Conservation (phyloP, 2,888 invertebrate species). For the Phanerotoma sp. region DNA sequence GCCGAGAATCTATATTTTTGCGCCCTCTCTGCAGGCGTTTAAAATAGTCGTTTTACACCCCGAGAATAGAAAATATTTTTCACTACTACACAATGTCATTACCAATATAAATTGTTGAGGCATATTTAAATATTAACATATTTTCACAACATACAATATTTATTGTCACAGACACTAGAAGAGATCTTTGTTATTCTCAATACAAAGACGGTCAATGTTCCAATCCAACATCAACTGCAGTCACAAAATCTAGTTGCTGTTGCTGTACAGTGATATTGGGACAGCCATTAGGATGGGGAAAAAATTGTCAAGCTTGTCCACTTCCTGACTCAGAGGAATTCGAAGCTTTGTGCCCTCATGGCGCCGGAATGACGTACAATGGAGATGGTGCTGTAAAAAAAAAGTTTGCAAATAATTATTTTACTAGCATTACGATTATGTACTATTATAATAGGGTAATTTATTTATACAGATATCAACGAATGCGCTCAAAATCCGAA, state of each 20-base stretch:
- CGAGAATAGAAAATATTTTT: no score
- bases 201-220: constrained; percentile 76
- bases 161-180: constrained; percentile 67
- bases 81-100: no score
- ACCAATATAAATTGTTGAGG: no score
- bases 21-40: no score
- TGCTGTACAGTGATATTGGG: constrained; percentile 72
- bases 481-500: constrained; percentile 79
- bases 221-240: constrained; percentile 72
- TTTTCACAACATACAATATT: no score
- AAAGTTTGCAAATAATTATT: background rate
- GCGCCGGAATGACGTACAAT: constrained; percentile 76
- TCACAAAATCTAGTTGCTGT: constrained; percentile 85
- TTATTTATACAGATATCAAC: constrained; percentile 67
- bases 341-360: constrained; percentile 73
- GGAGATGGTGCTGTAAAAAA: constrained; percentile 63
- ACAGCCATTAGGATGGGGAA: constrained; percentile 79
- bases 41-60: no score
- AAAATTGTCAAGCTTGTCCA: constrained; percentile 76
- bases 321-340: constrained; percentile 69
- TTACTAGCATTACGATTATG: background rate
- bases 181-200: constrained; percentile 79
- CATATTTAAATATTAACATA: background rate
- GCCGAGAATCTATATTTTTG: no score
- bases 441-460: background rate